phyloP scores from a whole-genome alignment of 2,797 vertebrate genomes.

The Babyrousa celebensis region DNA sequence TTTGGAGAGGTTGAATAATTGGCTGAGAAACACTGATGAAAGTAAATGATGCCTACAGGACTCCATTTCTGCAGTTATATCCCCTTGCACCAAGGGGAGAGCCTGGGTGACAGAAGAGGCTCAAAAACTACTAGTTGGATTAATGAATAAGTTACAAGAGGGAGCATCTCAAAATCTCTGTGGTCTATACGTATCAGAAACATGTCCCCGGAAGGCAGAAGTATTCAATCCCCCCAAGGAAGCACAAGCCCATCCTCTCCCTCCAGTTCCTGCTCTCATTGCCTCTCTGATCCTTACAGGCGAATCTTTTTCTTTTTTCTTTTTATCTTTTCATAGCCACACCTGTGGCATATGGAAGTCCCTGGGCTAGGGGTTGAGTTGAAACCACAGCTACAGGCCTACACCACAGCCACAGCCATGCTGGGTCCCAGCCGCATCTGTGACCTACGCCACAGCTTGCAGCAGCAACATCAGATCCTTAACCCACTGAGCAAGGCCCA shows the following conservation, averaged over 20 bases:
- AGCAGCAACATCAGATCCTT: no score
- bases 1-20: background rate
- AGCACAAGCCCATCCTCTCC: no score
- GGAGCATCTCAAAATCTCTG: background rate
- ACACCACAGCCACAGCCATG: no score
- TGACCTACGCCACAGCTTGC: no score
- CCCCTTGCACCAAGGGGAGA: no score
- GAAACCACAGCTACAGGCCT: no score
- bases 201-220: background rate
- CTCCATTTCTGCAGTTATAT: background rate
- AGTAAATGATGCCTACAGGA: background rate
- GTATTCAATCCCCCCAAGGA: background rate
- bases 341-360: no score
- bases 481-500: no score
- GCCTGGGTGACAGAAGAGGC: background rate
- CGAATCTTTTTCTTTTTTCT: no score
- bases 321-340: no score
- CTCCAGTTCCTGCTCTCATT: accelerated
- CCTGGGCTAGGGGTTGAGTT: no score
- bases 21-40: background rate
- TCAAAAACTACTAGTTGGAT: background rate
- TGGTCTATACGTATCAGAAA: background rate
- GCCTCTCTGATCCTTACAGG: background rate
- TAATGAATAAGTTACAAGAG: background rate
- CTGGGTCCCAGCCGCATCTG: no score